These are phyloP conservation scores for Mustela nigripes DNA, from an alignment of 2,113 vertebrate species.

Conservation along the genomic window DNA sequence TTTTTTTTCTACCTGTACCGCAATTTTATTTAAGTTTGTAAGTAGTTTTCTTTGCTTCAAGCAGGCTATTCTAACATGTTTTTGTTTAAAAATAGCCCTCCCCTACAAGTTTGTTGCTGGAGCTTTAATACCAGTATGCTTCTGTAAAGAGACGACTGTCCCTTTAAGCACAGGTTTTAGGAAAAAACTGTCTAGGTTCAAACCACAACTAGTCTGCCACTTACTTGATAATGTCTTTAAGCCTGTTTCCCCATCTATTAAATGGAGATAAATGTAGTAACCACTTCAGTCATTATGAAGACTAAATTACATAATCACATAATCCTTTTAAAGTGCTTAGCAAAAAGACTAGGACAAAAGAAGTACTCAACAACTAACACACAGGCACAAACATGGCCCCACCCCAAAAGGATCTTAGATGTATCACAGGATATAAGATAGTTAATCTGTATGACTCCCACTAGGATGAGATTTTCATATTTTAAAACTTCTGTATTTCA, in stretches of 20 bases:
- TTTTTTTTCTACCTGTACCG: neutral
- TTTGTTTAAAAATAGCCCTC: neutral
- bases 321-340: conserved; percentile 36
- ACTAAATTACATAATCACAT: neutral
- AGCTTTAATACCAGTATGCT: neutral
- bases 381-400: neutral
- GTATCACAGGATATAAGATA: neutral
- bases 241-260: neutral
- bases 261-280: neutral
- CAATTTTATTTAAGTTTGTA: neutral
- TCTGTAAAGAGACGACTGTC: neutral
- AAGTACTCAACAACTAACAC: neutral
- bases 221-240: conserved; percentile 17
- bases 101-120: neutral
- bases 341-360: neutral
- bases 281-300: neutral
- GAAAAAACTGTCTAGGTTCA: conserved; percentile 6
- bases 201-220: neutral
- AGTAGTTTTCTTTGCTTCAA: neutral
- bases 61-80: neutral
- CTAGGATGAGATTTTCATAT: neutral
- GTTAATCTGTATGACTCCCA: neutral
- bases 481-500: neutral
- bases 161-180: neutral
- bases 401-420: neutral